A percentile compares a stretch with the other conserved stretches of the same genome.
phyloP scores from a whole-genome alignment of 1,140 invertebrate species.

The Odontomachus brunneus region DNA sequence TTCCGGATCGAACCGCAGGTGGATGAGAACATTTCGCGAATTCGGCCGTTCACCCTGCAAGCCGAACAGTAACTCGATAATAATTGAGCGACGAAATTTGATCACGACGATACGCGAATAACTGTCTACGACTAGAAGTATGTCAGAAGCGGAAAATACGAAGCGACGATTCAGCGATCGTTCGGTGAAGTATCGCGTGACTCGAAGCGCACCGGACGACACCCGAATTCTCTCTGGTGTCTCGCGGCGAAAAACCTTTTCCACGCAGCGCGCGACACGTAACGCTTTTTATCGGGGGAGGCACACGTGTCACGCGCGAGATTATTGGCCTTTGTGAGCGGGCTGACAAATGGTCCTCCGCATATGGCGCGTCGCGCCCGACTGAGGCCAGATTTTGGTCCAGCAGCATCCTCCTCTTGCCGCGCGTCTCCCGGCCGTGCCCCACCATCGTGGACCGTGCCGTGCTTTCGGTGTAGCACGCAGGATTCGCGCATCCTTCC shows the following conservation, averaged over 20 bases:
- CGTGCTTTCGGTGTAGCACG: conserved; percentile 55
- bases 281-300: conserved; percentile 76
- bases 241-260: conserved; percentile 33
- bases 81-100: background rate
- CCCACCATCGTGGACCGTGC: conserved; percentile 20
- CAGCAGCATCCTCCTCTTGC: conserved; percentile 71
- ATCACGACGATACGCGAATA: too few species aligned
- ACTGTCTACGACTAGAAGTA: too few species aligned
- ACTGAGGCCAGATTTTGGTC: conserved; percentile 79
- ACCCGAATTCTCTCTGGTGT: conserved; percentile 6
- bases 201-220: conserved; percentile 1
- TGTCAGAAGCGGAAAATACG: too few species aligned
- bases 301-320: conserved; percentile 78
- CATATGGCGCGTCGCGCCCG: conserved; percentile 82
- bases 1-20: background rate
- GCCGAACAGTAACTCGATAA: too few species aligned
- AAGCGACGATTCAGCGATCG: too few species aligned
- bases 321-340: conserved; percentile 77
- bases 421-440: conserved; percentile 29
- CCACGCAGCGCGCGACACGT: conserved; percentile 65
- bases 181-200: too few species aligned
- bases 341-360: conserved; percentile 79
- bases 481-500: conserved; percentile 64
- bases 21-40: conserved; percentile 11
- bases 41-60: background rate